Evolutionary conservation across 2,113 vertebrate species (phyloP).

Genomic region (Leucoraja erinaceus): DNA sequence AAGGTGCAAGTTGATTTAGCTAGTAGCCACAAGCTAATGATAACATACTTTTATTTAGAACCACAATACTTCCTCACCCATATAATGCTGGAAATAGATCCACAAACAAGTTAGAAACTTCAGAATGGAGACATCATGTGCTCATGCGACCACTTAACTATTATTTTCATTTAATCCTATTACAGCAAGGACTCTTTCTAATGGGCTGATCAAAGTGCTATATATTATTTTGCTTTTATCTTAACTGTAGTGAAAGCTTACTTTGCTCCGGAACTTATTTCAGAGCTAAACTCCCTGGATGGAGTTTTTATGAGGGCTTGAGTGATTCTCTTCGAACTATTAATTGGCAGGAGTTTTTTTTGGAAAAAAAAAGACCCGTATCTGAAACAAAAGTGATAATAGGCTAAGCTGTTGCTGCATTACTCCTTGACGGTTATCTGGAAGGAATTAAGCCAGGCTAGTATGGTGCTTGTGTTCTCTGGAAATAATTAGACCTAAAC

Average conservation of each 20-base stretch:
- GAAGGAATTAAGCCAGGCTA: conserved; percentile 39
- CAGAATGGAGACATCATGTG: conserved; percentile 21
- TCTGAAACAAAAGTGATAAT: conserved; percentile 37
- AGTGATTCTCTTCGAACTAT: conserved; percentile 57
- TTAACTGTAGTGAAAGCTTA: conserved; percentile 56
- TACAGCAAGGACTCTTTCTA: conserved; percentile 39
- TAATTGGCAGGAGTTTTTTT: conserved; percentile 45
- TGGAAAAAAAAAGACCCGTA: conserved; percentile 35
- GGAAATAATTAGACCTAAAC: conserved; percentile 46
- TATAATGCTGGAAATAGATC: not conserved
- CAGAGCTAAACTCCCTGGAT: conserved; percentile 50
- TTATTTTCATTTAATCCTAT: conserved; percentile 36
- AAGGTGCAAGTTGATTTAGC: not conserved
- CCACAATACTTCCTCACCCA: not conserved
- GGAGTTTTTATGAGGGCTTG: conserved; percentile 49
- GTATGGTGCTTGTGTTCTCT: conserved; percentile 22
- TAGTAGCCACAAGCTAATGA: not conserved
- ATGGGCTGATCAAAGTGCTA: conserved; percentile 47
- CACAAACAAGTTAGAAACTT: not conserved
- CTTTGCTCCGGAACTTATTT: conserved; percentile 53
- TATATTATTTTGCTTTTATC: conserved; percentile 54
- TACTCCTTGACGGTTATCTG: conserved; percentile 37
- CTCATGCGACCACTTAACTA: conserved; percentile 1
- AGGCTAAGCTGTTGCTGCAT: conserved; percentile 28
- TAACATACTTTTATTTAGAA: not conserved